Conservation (phyloP, 2,797 vertebrate genomes). For the Micromesistius poutassou region DNA sequence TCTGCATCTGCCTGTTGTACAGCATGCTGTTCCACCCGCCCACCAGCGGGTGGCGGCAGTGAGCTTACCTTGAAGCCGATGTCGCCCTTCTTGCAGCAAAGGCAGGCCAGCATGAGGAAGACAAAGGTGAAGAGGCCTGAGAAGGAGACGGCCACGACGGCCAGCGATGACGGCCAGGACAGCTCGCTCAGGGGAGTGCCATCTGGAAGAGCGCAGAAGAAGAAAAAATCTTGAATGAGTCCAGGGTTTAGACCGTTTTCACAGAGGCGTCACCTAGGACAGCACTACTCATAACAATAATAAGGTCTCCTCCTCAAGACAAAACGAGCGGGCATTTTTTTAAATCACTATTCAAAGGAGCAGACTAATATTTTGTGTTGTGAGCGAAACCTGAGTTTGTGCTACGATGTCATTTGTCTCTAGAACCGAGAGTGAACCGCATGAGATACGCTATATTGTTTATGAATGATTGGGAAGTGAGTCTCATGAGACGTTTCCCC, state of each 20-base stretch:
- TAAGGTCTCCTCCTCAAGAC: too few species aligned
- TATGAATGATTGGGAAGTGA: neutral
- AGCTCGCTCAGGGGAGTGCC: slow-evolving; percentile 80
- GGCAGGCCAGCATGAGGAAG: slow-evolving; percentile 88
- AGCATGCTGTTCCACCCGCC: neutral
- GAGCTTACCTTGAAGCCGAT: slow-evolving; percentile 86
- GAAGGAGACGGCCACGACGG: slow-evolving; percentile 82
- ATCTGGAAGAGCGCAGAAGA: slow-evolving; percentile 51
- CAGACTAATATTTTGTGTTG: neutral
- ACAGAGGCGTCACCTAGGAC: too few species aligned
- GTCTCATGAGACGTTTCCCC: neutral
- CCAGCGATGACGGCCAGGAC: slow-evolving; percentile 84
- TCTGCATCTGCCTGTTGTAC: neutral
- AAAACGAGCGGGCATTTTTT: too few species aligned
- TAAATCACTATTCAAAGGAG: too few species aligned
- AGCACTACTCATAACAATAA: too few species aligned
- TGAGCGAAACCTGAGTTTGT: neutral
- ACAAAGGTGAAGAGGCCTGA: slow-evolving; percentile 83
- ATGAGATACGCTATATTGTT: neutral
- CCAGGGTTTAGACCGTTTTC: neutral
- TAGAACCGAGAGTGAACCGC: neutral
- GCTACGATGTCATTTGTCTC: neutral
- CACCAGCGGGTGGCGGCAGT: slow-evolving; percentile 45
- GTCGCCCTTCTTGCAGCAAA: slow-evolving; percentile 89
- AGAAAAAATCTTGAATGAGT: neutral